Conservation (phyloP, 1,140 invertebrate genomes). For the Macrobrachium rosenbergii region DNA sequence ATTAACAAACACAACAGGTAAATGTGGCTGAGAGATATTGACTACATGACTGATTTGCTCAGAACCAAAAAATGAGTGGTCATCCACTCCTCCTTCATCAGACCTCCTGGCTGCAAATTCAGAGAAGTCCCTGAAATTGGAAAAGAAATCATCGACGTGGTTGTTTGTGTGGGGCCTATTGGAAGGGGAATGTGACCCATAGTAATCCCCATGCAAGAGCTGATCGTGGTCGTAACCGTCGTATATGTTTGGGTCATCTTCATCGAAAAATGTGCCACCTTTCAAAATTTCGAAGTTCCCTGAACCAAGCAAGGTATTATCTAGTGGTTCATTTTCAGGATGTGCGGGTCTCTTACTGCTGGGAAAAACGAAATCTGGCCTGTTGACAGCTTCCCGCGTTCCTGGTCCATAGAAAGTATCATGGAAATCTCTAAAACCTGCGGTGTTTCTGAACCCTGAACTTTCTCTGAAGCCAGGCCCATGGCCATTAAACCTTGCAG, state of each 20-base stretch:
- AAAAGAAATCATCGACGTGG: slow-evolving; percentile 78
- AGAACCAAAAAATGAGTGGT: slow-evolving; percentile 3
- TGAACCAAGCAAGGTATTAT: slow-evolving; percentile 78
- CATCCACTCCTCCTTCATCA: slow-evolving; percentile 25
- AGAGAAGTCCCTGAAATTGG: slow-evolving; percentile 89
- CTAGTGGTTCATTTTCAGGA: slow-evolving; percentile 45
- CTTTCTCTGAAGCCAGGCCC: slow-evolving; percentile 42
- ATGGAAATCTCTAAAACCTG: slow-evolving; percentile 57
- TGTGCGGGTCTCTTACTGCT: slow-evolving; percentile 36
- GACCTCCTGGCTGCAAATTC: slow-evolving; percentile 71
- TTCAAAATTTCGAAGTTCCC: slow-evolving; percentile 90
- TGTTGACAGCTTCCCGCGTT: slow-evolving; percentile 35
- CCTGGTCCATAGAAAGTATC: slow-evolving; percentile 54
- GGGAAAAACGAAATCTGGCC: slow-evolving; percentile 23
- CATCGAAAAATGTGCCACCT: slow-evolving; percentile 87
- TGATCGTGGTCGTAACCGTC: slow-evolving; percentile 73
- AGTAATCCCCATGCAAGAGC: slow-evolving; percentile 79
- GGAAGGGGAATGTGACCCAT: slow-evolving; percentile 74
- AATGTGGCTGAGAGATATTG: neutral
- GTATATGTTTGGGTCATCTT: slow-evolving; percentile 69
- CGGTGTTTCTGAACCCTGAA: slow-evolving; percentile 21
- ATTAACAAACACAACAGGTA: neutral
- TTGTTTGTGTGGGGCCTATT: slow-evolving; percentile 72
- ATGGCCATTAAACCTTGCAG: slow-evolving; percentile 37
- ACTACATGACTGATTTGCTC: slow-evolving; percentile 50